Evolutionary conservation across 2,888 invertebrate species (phyloP), one percentile per base, ranked within the genome.

Genomic region (Mylabris sibirica): DNA sequence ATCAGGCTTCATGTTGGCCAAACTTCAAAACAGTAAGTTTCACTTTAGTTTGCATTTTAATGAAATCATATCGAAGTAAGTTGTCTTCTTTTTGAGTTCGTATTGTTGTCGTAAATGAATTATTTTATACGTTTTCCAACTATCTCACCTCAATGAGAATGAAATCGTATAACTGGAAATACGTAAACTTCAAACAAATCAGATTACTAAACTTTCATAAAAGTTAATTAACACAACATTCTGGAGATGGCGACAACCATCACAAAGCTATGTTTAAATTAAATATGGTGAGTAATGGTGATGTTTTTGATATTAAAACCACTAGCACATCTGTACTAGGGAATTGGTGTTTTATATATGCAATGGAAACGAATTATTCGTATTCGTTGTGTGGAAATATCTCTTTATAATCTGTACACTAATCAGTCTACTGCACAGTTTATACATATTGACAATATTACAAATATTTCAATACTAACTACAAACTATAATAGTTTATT

Each of bases 131-230:
- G 11, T 20, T 49, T 49, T 17, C 44, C 44, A 44, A 44, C 44
- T n/a, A 12, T 62, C 62, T 38, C 20, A 12, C 4, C 34, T 72
- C 67, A 74, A 74, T 72, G 59, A 68, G 67, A 74, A 74, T 69
- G 62, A 66, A 65, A 69, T 65, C 69, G 67, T 63, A 60, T 67
- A 64, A 24, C 24, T 64, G 69, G 68, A 70, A 70, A 68, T 64
- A 62, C 5, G 49, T 66, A 72, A 72, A 57, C 26, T 73, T 76
- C 72, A 72, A 74, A 69, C 73, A 74, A 76, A 75, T 75, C 73
- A 73, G 71, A 74, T 76, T 76, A 67, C 64, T 64, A 57, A 77
- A 77, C 74, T 76, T 77, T 73, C 26, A 72, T 73, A 76, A 76
- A 75, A 73, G 73, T 70, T 73, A 73, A 73, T 73, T 73, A 73